Conservation (phyloP, 2,113 vertebrate genomes). For the Stegostoma tigrinum region DNA sequence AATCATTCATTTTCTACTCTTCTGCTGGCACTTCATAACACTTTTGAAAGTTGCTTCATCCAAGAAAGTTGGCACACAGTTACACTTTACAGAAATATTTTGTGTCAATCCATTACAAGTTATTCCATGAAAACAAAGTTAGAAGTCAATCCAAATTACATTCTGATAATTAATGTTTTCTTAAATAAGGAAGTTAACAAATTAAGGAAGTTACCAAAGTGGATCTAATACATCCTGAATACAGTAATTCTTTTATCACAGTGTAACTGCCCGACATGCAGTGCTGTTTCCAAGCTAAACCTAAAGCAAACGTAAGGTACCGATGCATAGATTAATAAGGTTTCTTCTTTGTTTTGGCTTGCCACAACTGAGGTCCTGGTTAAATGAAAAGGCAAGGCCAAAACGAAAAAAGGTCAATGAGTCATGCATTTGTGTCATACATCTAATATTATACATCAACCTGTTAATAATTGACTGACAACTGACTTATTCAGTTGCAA, state of each 20-base stretch:
- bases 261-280: not conserved
- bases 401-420: not conserved
- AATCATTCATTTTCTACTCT: not conserved
- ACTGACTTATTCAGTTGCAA: not conserved
- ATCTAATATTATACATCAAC: not conserved
- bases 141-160: not conserved
- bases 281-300: not conserved
- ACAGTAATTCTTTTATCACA: not conserved
- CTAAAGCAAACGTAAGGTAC: not conserved
- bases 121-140: not conserved
- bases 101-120: not conserved
- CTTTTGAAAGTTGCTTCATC: not conserved
- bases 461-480: not conserved
- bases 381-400: not conserved
- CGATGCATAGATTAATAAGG: not conserved
- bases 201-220: not conserved
- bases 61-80: not conserved
- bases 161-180: not conserved
- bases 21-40: not conserved
- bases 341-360: not conserved
- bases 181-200: not conserved
- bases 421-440: too few species aligned
- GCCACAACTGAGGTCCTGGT: not conserved
- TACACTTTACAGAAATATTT: not conserved
- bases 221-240: not conserved